These are phyloP conservation scores for Dicranocentrus wangi DNA, from an alignment of 2,888 invertebrate genomes.

Conservation along the genomic window DNA sequence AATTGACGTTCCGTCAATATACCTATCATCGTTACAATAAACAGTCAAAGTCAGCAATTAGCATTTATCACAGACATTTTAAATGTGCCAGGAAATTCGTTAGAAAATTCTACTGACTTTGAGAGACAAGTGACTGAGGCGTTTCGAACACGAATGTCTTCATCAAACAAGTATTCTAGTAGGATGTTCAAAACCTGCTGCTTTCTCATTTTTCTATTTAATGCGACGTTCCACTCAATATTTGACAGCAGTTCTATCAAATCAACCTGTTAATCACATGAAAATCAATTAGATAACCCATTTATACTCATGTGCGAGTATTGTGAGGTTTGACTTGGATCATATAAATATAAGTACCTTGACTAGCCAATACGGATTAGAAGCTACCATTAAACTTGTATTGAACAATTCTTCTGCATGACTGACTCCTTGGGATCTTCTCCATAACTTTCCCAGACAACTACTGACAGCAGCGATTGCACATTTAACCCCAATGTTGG, in stretches of 20 bases:
- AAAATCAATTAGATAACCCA: background rate
- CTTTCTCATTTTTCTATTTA: slow-evolving; percentile 73
- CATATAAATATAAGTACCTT: slow-evolving; percentile 78
- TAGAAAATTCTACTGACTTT: slow-evolving; percentile 73
- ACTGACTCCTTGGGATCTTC: slow-evolving; percentile 79
- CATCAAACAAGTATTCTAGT: slow-evolving; percentile 81
- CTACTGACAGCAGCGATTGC: slow-evolving; percentile 80
- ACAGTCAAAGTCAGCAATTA: background rate
- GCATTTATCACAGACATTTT: background rate
- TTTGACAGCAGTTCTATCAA: slow-evolving; percentile 80
- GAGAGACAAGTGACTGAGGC: slow-evolving; percentile 82
- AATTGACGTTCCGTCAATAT: slow-evolving; percentile 19
- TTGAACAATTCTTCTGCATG: slow-evolving; percentile 79
- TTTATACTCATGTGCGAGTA: background rate
- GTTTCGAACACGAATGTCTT: slow-evolving; percentile 85
- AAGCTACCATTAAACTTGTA: slow-evolving; percentile 80
- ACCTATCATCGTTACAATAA: slow-evolving; percentile 10
- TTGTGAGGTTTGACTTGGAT: too few relatives aligned
- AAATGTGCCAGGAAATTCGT: background rate
- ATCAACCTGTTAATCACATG: slow-evolving; percentile 78
- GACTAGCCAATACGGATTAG: slow-evolving; percentile 89
- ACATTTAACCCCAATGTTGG: slow-evolving; percentile 71
- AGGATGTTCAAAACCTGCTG: slow-evolving; percentile 80
- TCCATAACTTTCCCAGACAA: slow-evolving; percentile 79
- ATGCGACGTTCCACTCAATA: slow-evolving; percentile 68